Percentiles rank a stretch among this genome's conserved stretches.
These are phyloP conservation scores for Stenolophus ochropezus DNA, from an alignment of 2,888 invertebrate species.

Conservation along the genomic window DNA sequence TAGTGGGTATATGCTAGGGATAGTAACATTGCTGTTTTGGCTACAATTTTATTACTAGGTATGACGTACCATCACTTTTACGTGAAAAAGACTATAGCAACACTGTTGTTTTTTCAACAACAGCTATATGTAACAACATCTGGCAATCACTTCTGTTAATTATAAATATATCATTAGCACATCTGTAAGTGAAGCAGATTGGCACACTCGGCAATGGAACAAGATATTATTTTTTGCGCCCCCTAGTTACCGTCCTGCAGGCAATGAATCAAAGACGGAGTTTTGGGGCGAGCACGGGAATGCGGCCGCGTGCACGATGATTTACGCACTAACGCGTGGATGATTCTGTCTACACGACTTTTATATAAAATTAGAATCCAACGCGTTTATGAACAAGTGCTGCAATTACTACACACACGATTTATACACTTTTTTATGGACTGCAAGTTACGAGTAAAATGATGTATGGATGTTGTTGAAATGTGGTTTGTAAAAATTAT, in stretches of 20 bases:
- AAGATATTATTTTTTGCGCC: no score
- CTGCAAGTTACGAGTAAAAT: not conserved
- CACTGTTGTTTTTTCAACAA: no score
- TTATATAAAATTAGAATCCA: conserved; percentile 18
- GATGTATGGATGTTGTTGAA: not conserved
- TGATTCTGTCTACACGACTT: conserved; percentile 5
- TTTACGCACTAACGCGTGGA: conserved; percentile 19
- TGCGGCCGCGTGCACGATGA: conserved; percentile 12
- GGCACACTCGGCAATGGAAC: no score
- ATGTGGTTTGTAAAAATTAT: not conserved
- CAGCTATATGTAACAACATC: no score
- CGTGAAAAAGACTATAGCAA: no score
- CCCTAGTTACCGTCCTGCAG: not conserved
- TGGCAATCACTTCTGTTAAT: no score
- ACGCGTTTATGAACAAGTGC: not conserved
- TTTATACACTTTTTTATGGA: not conserved
- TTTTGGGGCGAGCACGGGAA: not conserved
- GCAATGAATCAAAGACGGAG: not conserved
- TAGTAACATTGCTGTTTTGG: no score
- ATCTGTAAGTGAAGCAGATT: no score
- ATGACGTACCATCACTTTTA: no score
- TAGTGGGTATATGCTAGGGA: no score
- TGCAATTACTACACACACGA: not conserved
- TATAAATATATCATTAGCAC: no score
- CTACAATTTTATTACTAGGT: no score